These are phyloP conservation scores for Chrysogorgia sp. DNA, from an alignment of 92 coral and sea anemone species.

Conservation along the genomic window DNA sequence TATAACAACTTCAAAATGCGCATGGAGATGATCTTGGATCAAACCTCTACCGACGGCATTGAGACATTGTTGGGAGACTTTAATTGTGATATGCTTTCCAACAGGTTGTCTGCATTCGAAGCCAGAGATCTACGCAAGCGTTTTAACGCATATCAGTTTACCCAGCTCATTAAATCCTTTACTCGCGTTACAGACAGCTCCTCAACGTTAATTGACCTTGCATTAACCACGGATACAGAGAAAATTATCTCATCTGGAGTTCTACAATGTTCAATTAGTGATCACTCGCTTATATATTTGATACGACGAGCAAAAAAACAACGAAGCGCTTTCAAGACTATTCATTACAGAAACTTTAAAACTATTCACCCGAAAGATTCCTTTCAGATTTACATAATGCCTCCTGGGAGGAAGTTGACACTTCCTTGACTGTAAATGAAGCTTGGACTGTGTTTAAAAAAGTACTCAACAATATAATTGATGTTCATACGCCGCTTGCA, in stretches of 20 bases:
- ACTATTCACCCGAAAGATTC: constrained; percentile 33
- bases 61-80: constrained; percentile 55
- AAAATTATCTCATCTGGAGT: constrained; percentile 33
- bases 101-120: constrained; percentile 18
- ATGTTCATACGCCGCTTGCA: too few species aligned
- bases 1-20: constrained; percentile 37
- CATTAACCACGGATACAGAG: neutral
- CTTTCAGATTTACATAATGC: constrained; percentile 33
- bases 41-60: constrained; percentile 48
- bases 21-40: constrained; percentile 33
- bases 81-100: constrained; percentile 35
- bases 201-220: constrained; percentile 20
- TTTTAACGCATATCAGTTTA: constrained; percentile 23
- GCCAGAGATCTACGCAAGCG: constrained; percentile 26
- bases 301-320: constrained; percentile 26
- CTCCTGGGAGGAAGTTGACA: too few species aligned
- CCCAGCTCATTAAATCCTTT: constrained; percentile 33
- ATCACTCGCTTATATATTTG: constrained; percentile 35
- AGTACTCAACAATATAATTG: too few species aligned
- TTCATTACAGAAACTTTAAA: constrained; percentile 33
- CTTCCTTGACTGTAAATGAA: too few species aligned
- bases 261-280: too few species aligned
- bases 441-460: too few species aligned
- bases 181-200: constrained; percentile 14
- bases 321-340: constrained; percentile 6